Evolutionary conservation across 2,113 vertebrate species (phyloP), one percentile per base, ranked within the genome.

Genomic region (Psilopsiagon aymara): DNA sequence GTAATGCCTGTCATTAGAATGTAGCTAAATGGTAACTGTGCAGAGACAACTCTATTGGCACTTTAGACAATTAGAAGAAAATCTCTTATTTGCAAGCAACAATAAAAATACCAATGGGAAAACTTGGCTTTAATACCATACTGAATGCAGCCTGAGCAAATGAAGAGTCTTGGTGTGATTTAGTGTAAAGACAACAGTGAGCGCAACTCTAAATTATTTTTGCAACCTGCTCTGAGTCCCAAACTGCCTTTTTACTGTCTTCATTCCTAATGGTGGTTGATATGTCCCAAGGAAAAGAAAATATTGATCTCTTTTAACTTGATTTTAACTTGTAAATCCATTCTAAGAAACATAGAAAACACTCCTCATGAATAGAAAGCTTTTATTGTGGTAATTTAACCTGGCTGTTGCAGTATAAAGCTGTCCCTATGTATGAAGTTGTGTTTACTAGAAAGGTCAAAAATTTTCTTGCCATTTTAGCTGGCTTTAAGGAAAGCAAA

Each of bases 201-300:
- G 96, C 86, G 92, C 85, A 95, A 97, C 71, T 95, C 75, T 96
- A 97, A 98, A 96, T 98, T 98, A 95, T 97, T 97, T 98, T 96
- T 94, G 84, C 94, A 97, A 95, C 95, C 82, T 95, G 59, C 70
- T 97, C 93, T 97, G 39, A 97, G 95, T 92, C 93, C 88, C 95
- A 97, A 95, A 97, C 96, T 98, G 92, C 96, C 94, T 90, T 95
- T 98, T 98, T 95, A 90, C 93, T 95, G 86, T 96, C 95, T 97
- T 84, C 93, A 96, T 97, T 92, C 90, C 86, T 97, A 97, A 96
- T 95, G 94, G 93, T 86, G 44, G 84, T 82, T 98, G 95, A 97
- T 95, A 90, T 25, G 86, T 90, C 78, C 80, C 79, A 79, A 53
- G 52, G 79, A 86, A 92, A 96, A 78, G 25, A 84, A 95, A 95